Conservation (phyloP, 2,113 vertebrate species). For the Micromys minutus region DNA sequence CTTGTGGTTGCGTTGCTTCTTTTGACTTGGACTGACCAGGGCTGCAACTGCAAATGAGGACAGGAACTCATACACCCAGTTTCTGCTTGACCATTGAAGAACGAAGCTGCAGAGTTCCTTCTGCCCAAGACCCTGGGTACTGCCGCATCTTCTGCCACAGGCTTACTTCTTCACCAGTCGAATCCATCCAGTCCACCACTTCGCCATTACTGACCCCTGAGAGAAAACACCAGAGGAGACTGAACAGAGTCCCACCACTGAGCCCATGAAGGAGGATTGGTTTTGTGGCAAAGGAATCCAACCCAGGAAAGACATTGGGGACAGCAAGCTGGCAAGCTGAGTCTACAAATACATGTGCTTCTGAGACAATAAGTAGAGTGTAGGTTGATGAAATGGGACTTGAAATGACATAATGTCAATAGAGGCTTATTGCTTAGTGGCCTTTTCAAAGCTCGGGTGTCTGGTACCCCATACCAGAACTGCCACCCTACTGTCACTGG, state of each 20-base stretch:
- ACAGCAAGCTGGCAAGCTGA: not conserved
- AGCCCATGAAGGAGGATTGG: not conserved
- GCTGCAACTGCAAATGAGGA: not conserved
- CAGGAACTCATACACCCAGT: constrained; percentile 75
- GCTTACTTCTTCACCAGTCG: constrained; percentile 92
- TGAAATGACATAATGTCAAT: not conserved
- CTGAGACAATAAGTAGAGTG: not conserved
- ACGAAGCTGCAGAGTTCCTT: constrained; percentile 94
- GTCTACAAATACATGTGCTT: not conserved
- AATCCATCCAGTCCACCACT: constrained; percentile 93
- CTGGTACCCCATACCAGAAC: constrained; percentile 11
- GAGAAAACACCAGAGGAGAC: constrained; percentile 61
- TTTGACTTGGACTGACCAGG: constrained; percentile 9
- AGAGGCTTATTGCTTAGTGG: not conserved
- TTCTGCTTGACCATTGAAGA: constrained; percentile 92
- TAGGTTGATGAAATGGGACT: not conserved
- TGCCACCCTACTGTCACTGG: not conserved
- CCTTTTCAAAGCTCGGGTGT: not conserved
- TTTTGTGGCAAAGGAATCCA: not conserved
- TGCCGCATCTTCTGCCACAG: constrained; percentile 98
- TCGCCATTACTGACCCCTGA: constrained; percentile 89
- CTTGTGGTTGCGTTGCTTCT: not conserved
- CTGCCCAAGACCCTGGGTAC: constrained; percentile 97
- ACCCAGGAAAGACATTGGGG: not conserved
- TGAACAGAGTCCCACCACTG: constrained; percentile 45